Percentiles rank a stretch among this genome's conserved stretches.
phyloP scores from a whole-genome alignment of 1,140 invertebrate species.

The Micrasema longulum region DNA sequence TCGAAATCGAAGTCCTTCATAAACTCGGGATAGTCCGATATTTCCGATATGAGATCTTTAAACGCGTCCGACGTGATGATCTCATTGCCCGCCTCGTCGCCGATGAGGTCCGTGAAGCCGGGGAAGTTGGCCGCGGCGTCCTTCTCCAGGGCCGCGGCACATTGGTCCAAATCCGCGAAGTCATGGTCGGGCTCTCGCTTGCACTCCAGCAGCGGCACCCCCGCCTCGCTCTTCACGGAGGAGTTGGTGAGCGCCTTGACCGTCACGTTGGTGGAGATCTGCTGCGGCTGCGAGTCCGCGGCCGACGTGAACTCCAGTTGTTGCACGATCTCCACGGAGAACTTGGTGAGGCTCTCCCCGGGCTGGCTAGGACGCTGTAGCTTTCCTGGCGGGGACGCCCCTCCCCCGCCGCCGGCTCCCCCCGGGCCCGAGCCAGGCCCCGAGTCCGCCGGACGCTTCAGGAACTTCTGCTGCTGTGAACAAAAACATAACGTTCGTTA shows the following conservation, averaged over 20 bases:
- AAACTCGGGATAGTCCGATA: conserved; percentile 85
- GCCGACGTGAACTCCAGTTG: conserved; percentile 88
- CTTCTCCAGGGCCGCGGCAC: conserved; percentile 82
- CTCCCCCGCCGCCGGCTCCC: conserved; percentile 72
- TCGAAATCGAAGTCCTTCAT: conserved; percentile 84
- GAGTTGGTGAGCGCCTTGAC: conserved; percentile 89
- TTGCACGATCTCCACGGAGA: conserved; percentile 91
- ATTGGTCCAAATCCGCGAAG: conserved; percentile 84
- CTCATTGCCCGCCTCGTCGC: conserved; percentile 85
- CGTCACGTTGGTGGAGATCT: conserved; percentile 92
- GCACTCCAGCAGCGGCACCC: conserved; percentile 77
- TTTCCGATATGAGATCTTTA: conserved; percentile 90
- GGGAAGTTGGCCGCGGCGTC: conserved; percentile 84
- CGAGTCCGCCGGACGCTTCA: conserved; percentile 81
- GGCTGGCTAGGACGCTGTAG: conserved; percentile 50
- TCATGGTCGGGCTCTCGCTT: conserved; percentile 88
- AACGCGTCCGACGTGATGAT: conserved; percentile 84
- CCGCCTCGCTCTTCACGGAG: conserved; percentile 81
- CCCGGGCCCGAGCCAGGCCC: conserved; percentile 82
- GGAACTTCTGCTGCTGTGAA: conserved; percentile 86
- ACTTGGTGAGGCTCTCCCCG: conserved; percentile 78
- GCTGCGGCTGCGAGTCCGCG: conserved; percentile 85
- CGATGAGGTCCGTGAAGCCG: conserved; percentile 82
- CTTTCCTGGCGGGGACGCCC: conserved; percentile 56
- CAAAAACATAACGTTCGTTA: conserved; percentile 53